These are phyloP conservation scores for Chaenogobius annularis DNA, from an alignment of 2,113 vertebrate genomes.

Conservation along the genomic window DNA sequence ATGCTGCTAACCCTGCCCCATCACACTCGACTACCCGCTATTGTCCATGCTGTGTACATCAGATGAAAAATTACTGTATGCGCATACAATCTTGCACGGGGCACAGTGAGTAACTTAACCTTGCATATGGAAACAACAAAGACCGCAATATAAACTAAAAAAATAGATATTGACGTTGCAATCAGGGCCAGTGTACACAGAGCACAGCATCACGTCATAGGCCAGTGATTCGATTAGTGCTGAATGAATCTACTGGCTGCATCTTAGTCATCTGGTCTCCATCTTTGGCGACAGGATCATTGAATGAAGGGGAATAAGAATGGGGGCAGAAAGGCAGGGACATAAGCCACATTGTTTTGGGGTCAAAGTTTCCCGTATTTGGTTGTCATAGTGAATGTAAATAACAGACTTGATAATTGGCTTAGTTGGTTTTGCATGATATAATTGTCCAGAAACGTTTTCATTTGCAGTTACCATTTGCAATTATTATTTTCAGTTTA, in stretches of 20 bases:
- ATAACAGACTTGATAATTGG: constrained; percentile 16
- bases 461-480: not conserved
- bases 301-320: constrained; percentile 64
- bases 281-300: constrained; percentile 56
- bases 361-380: not conserved
- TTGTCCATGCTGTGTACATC: constrained; percentile 21
- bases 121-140: not conserved
- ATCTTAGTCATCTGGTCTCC: constrained; percentile 67
- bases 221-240: constrained; percentile 57
- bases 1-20: constrained; percentile 66
- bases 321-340: constrained; percentile 38
- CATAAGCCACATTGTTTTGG: constrained; percentile 36
- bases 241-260: constrained; percentile 53
- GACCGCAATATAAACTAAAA: not conserved
- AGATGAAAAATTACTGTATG: constrained; percentile 5
- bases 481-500: too few species aligned
- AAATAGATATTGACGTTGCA: not conserved
- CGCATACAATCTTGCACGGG: not conserved
- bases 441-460: not conserved
- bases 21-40: constrained; percentile 20
- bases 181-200: constrained; percentile 17
- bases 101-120: not conserved
- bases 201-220: constrained; percentile 42
- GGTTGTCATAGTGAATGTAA: constrained; percentile 4
- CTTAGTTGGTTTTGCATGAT: constrained; percentile 4